Evolutionary conservation across 2,888 invertebrate species (phyloP), one percentile per base, ranked within the genome.

Genomic region (Drosophila bunnanda): DNA sequence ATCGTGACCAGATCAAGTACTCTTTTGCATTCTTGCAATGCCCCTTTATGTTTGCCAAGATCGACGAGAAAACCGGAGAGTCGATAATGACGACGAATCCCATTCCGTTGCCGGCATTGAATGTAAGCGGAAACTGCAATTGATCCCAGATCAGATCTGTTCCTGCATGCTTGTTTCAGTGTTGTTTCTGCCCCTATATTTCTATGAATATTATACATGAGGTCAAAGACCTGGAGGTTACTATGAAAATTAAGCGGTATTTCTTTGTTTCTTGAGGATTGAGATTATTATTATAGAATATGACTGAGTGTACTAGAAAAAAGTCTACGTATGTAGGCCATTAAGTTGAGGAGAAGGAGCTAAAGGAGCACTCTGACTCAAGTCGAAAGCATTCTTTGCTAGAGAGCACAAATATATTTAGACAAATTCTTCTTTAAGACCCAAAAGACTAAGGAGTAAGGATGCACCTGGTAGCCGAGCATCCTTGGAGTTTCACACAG

Each of bases 101-200:
- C 52, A 94, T 94, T 83, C 96, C 96, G 41, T 94, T 96, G 82
- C 96, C 96, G 74, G 96, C 96, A 25, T 92, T 96, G 82, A 96
- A 96, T 92, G 96, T 96, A 94, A 95, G 95, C 79, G 85, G 90
- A 84, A 54, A 15, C 39, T 3, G 36, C 38, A 48, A 48, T 39
- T 25, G 39, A 12, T 38, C 6, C 30, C 25, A 53, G 28, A 17
- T 46, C 46, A 67, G 50, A 52, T 46, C 67, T 48, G 3, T 25
- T 25, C 46, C 67, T 67, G 69, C 70, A 70, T 70, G 69, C 55
- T 55, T 80, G 61, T 59, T 59, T 60, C 57, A 60, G 54, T 61
- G 60, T 65, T 58, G 22, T 44, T 54, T 52, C 53, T 53, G 32
- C 8, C 17, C 22, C 22, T 22, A 10, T 52, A 22, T 22, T 6